These are phyloP conservation scores for Melospiza georgiana DNA, from an alignment of 2,113 vertebrate species.

Conservation along the genomic window DNA sequence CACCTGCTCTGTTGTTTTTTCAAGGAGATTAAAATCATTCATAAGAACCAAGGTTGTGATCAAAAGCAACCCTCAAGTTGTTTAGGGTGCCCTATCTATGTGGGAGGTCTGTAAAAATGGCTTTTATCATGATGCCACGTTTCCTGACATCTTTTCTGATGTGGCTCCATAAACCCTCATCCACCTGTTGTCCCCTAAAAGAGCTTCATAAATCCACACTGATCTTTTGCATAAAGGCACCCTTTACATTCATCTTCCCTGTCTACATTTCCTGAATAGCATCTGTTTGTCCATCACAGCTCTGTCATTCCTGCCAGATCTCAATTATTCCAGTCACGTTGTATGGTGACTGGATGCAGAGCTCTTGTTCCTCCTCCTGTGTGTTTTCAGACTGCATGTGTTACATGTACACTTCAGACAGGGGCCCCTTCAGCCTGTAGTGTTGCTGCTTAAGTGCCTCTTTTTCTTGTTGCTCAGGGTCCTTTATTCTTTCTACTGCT, in stretches of 20 bases:
- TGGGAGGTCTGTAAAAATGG: not conserved
- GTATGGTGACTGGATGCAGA: not conserved
- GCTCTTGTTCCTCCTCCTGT: not conserved
- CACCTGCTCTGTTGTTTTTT: not conserved
- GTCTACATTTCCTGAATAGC: not conserved
- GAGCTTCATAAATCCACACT: not conserved
- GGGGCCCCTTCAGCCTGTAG: not conserved
- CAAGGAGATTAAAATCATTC: not conserved
- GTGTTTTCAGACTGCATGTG: not conserved
- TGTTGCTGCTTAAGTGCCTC: not conserved
- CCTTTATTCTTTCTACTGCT: not conserved
- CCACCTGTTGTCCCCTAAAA: not conserved
- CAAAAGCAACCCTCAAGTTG: not conserved
- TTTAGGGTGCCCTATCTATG: not conserved
- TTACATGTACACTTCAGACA: not conserved
- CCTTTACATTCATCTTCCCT: not conserved
- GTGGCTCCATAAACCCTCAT: not conserved
- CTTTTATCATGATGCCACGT: rapidly evolving
- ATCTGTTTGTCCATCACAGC: not conserved
- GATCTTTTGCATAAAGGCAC: not conserved
- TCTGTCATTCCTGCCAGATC: not conserved
- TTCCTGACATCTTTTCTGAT: not conserved
- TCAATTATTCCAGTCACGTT: not conserved
- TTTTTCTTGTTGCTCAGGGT: not conserved
- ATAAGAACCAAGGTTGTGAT: not conserved